phyloP scores from a whole-genome alignment of 2,113 vertebrate genomes.

The Capreolus pygargus region DNA sequence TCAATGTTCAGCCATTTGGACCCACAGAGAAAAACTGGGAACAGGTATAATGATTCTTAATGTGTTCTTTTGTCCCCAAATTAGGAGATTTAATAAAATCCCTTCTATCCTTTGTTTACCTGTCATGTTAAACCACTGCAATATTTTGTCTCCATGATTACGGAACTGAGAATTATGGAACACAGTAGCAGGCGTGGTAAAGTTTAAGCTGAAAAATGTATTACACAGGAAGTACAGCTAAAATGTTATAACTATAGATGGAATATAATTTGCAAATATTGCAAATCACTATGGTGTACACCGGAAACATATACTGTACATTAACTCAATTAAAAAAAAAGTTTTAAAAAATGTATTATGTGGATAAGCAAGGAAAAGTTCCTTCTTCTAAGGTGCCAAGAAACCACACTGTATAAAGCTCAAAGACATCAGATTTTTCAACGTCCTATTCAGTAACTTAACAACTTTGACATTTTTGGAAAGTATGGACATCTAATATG shows the following conservation, averaged over 20 bases:
- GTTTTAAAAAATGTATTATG: background rate
- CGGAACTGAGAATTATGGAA: conserved; percentile 60
- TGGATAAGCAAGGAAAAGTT: background rate
- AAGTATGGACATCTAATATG: background rate
- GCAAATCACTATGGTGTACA: background rate
- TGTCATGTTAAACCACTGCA: conserved; percentile 59
- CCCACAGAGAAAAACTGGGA: background rate
- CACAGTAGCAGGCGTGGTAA: background rate
- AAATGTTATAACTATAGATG: background rate
- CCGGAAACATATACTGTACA: background rate
- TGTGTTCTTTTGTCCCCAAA: conserved; percentile 55
- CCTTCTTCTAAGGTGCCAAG: background rate
- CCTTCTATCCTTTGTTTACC: conserved; percentile 52
- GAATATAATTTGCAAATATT: background rate
- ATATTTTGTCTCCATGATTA: conserved; percentile 50
- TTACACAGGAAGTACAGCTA: background rate
- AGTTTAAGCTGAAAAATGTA: conserved; percentile 38
- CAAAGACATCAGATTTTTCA: conserved; percentile 26
- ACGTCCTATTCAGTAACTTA: background rate
- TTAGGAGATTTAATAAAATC: conserved; percentile 67
- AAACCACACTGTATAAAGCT: background rate
- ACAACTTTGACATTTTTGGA: background rate
- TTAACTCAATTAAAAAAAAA: background rate
- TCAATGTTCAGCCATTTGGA: background rate
- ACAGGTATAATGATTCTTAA: conserved; percentile 34